Base-by-base conservation (phyloP, 2,888 invertebrate species). In the Drosophila percnosoma region DNA sequence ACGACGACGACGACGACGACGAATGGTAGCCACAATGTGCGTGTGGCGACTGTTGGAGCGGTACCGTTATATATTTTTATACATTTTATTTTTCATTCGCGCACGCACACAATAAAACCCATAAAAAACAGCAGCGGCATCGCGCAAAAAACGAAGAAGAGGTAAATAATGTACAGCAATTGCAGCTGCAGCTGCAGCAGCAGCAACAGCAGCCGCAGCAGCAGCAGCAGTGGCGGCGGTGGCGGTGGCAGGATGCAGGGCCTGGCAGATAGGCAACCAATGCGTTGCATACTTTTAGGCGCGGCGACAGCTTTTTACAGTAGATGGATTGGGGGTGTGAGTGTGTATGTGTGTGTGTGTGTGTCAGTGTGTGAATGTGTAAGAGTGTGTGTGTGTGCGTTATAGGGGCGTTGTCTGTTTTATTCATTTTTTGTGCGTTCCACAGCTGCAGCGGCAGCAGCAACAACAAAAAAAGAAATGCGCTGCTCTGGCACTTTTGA, bases 81-180 rank as follows among this genome's bases (percentile, higher is more conserved):
- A 81, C 80, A 90, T 91, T 90, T 90, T 90, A 90, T 90, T 90
- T 90, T 90, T 90, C 90, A 90, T 87, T 90, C 90, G 88, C 91
- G 90, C 90, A 90, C 90, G 90, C 90, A 90, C 82, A 87, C 90
- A 90, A 90, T 89, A 91, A 90, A 81, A 90, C 89, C 81, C 85
- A 81, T 90, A 90, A 90, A 90, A 90, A 90, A 91, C 75, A 45
- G 68, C 80, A 55, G 74, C 78, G 59, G 70, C 55, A 45, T 48
- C 61, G 49, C 61, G 71, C 68, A 81, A 86, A 87, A 87, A 87
- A 89, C 89, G 87, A 82, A 83, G 68, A 87, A 87, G 87, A 87
- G 85, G 87, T 87, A 87, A 87, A 87, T 87, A 87, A 87, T 87
- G 80, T 87, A 87, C 89, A 82, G 70, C 74, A 65, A 42, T 8